Percentiles rank a stretch among this genome's conserved stretches.
These are phyloP conservation scores for Sicus ferrugineus DNA, from an alignment of 2,888 invertebrate genomes.

Conservation along the genomic window DNA sequence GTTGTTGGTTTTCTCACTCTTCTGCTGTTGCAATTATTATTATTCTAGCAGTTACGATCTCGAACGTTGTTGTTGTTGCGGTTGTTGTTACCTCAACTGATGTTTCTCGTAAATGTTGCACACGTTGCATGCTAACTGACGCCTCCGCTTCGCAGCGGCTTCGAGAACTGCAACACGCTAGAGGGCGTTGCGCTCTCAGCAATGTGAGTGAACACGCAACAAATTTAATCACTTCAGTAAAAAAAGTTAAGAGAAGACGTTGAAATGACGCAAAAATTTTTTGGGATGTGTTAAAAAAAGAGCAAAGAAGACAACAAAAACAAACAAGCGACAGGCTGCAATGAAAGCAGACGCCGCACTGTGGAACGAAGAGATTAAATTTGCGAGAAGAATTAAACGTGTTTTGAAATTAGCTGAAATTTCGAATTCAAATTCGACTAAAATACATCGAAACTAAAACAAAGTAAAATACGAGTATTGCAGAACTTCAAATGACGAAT, in stretches of 20 bases:
- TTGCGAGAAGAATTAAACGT: too few relatives aligned
- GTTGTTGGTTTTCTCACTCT: not conserved
- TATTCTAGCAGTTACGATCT: not conserved
- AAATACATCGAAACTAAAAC: not conserved
- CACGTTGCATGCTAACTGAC: not conserved
- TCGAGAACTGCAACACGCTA: not conserved
- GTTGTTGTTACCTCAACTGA: conserved; percentile 1
- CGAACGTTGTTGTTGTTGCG: not conserved
- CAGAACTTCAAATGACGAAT: not conserved
- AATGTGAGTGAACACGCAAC: not conserved
- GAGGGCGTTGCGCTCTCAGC: conserved; percentile 14
- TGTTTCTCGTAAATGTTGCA: not conserved
- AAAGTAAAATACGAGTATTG: not conserved
- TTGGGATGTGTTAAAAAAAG: too few relatives aligned
- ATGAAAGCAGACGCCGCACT: too few relatives aligned
- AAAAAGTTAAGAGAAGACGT: too few relatives aligned
- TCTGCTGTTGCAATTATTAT: not conserved
- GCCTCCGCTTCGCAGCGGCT: not conserved
- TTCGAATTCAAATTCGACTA: too few relatives aligned
- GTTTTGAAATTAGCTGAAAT: too few relatives aligned
- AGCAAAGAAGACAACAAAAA: not conserved
- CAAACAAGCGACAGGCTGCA: not conserved
- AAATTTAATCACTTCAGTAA: conserved; percentile 2
- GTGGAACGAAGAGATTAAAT: too few relatives aligned
- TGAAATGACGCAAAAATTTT: too few relatives aligned